Percentiles rank a stretch among this genome's conserved stretches.
phyloP scores from a whole-genome alignment of 2,888 invertebrate genomes.

The Drosophila suboccidentalis region DNA sequence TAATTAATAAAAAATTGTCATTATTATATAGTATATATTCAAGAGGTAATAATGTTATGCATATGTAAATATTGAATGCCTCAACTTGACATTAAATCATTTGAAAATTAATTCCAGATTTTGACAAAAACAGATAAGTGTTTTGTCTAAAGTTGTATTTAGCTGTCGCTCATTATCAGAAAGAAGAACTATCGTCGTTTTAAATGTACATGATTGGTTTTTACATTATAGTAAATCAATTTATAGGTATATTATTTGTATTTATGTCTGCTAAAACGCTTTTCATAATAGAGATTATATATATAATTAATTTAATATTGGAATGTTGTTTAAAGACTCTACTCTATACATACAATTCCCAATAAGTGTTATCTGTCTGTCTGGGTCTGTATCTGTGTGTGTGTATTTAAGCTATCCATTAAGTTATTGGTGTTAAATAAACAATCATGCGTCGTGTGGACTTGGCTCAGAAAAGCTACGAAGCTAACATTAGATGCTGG shows the following conservation, averaged over 20 bases:
- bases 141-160: neutral
- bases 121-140: neutral
- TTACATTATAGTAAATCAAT: conserved; percentile 15
- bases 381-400: neutral
- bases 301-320: conserved; percentile 10
- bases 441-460: conserved; percentile 30
- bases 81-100: conserved; percentile 7
- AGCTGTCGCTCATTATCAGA: neutral
- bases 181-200: conserved; percentile 3
- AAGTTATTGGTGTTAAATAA: conserved; percentile 15
- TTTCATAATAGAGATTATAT: conserved; percentile 5
- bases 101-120: conserved; percentile 13
- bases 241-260: neutral
- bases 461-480: conserved; percentile 53
- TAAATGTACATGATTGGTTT: conserved; percentile 23
- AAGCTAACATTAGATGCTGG: conserved; percentile 35
- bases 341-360: conserved; percentile 13
- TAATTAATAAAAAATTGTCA: conserved; percentile 5
- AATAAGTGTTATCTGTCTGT: neutral
- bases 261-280: conserved; percentile 2
- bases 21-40: conserved; percentile 27
- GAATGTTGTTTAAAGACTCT: conserved; percentile 8
- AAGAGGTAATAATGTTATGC: conserved; percentile 48
- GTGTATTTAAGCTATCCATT: conserved; percentile 3
- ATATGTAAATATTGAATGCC: conserved; percentile 19